These are phyloP conservation scores for Latrodectus elegans DNA, from an alignment of 2,888 invertebrate genomes.

Conservation along the genomic window DNA sequence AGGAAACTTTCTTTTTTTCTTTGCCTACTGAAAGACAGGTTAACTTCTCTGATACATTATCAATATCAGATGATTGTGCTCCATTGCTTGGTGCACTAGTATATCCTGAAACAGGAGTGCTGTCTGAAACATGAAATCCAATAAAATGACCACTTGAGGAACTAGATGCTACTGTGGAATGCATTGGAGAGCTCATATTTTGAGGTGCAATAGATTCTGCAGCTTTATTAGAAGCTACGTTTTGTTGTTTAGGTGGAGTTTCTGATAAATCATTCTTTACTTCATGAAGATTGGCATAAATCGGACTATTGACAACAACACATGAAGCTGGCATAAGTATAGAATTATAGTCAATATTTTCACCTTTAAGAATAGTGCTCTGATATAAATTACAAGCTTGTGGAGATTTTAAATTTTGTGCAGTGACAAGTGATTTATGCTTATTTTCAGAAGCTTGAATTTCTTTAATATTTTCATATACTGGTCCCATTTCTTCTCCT, in stretches of 20 bases:
- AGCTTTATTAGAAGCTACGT: slow-evolving; percentile 7
- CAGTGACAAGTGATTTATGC: neutral
- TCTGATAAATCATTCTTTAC: slow-evolving; percentile 33
- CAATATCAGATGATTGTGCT: neutral
- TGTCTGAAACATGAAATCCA: slow-evolving; percentile 63
- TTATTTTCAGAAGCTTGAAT: slow-evolving; percentile 26
- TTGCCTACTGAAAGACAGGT: slow-evolving; percentile 49
- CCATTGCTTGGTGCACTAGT: slow-evolving; percentile 3
- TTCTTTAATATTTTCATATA: slow-evolving; percentile 62
- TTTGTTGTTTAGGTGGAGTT: neutral
- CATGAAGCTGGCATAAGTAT: slow-evolving; percentile 54
- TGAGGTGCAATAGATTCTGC: neutral
- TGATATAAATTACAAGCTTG: neutral
- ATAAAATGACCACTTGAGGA: slow-evolving; percentile 31
- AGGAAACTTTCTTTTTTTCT: slow-evolving; percentile 59
- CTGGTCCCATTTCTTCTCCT: slow-evolving; percentile 35
- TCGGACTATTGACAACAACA: slow-evolving; percentile 62
- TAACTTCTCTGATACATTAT: slow-evolving; percentile 48
- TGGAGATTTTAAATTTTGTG: neutral
- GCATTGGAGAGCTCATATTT: neutral
- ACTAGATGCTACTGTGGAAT: neutral
- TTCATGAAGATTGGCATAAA: slow-evolving; percentile 65
- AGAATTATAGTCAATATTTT: slow-evolving; percentile 25
- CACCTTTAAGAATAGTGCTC: no score
- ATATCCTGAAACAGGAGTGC: slow-evolving; percentile 55